Percentiles rank a stretch among this genome's conserved stretches.
Evolutionary conservation across 1,140 invertebrate genomes (phyloP).

Genomic region (Stratiolaelaps scimitus): DNA sequence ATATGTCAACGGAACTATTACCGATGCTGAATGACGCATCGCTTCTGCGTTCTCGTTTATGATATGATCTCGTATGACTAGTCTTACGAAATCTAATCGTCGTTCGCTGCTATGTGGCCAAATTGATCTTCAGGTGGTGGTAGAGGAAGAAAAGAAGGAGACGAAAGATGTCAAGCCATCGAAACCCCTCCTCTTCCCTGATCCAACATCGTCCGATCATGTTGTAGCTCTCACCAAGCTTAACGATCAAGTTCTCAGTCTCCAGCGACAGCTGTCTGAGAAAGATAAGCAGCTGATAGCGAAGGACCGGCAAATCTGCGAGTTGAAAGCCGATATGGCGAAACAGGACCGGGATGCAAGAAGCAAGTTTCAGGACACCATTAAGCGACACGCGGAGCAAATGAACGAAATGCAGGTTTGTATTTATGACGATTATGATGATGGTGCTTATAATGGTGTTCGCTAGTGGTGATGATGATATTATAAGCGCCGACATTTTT

Average conservation of each 20-base stretch:
- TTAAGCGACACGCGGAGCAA: conserved; percentile 67
- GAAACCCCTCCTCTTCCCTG: conserved; percentile 39
- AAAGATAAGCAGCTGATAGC: conserved; percentile 73
- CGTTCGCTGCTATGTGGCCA: not conserved
- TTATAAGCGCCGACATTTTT: no score
- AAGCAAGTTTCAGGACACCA: conserved; percentile 63
- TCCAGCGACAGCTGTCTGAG: conserved; percentile 71
- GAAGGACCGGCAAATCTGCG: conserved; percentile 86
- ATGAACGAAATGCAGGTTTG: conserved; percentile 61
- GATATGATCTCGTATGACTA: no score
- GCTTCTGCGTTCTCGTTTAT: no score
- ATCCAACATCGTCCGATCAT: conserved; percentile 79
- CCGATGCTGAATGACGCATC: no score
- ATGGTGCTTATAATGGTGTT: not conserved
- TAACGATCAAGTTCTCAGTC: conserved; percentile 76
- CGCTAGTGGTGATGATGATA: no score
- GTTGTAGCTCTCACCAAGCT: conserved; percentile 85
- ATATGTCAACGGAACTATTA: no score
- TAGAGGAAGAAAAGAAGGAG: conserved; percentile 33
- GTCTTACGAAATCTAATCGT: not conserved
- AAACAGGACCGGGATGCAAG: conserved; percentile 70
- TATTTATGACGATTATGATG: conserved; percentile 42
- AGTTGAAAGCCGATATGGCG: conserved; percentile 79
- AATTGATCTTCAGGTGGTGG: not conserved
- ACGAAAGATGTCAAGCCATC: conserved; percentile 15